These are phyloP conservation scores for Meandrina meandrites DNA, from an alignment of 92 coral and sea anemone species.

Conservation along the genomic window DNA sequence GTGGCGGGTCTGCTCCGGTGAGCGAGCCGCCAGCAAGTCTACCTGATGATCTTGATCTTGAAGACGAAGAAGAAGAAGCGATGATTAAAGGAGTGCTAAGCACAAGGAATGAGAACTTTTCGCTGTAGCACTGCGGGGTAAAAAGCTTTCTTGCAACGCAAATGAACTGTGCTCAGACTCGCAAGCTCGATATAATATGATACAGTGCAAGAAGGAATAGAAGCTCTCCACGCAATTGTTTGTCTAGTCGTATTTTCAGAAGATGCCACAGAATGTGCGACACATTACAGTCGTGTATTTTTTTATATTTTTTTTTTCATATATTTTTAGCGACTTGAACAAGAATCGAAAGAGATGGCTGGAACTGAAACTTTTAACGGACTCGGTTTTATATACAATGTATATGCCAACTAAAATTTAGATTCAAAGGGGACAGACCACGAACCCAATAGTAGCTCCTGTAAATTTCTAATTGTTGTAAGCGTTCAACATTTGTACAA, in stretches of 20 bases:
- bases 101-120: constrained; percentile 44
- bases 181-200: too few relatives aligned
- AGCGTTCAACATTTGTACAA: too few relatives aligned
- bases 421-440: too few relatives aligned
- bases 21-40: constrained; percentile 4
- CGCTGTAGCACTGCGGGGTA: background rate
- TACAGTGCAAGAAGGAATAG: background rate
- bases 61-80: constrained; percentile 68
- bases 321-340: background rate
- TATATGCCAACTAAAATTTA: too few relatives aligned
- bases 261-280: background rate
- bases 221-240: too few relatives aligned
- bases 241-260: background rate
- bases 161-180: background rate
- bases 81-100: constrained; percentile 61
- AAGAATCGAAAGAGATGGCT: background rate
- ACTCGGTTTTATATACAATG: too few relatives aligned
- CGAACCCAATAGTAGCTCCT: too few relatives aligned
- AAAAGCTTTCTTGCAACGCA: background rate
- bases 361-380: background rate
- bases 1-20: constrained; percentile 11
- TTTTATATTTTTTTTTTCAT: background rate
- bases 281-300: background rate
- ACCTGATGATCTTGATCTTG: constrained; percentile 35
- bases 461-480: too few relatives aligned